Base-by-base conservation (phyloP, 1,140 invertebrate genomes). In the Prorops nasuta region DNA sequence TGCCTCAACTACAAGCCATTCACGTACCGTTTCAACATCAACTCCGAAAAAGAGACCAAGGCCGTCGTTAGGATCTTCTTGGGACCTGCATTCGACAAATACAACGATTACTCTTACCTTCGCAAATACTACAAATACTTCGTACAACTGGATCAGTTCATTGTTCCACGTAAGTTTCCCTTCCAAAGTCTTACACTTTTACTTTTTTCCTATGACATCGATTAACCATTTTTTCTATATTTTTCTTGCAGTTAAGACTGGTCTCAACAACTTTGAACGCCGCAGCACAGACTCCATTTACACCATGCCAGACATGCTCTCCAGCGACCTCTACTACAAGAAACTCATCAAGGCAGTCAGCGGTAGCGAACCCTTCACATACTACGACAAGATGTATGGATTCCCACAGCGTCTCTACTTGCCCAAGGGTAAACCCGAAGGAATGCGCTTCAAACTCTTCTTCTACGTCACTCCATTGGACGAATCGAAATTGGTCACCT, bases 1-100 rank as follows among this genome's bases (percentile, higher is more conserved):
- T 76, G 81, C 40, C 66, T 88, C 14, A 86, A 86, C 67, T 84
- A 87, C 76, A 81, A 84, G 51, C 78, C 79, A n/a, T 88, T 84
- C 77, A 79, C 75, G 45, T 80, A 85, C 51, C 77, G 70, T 15
- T 72, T 83, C 60, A 71, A 69, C 35, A 67, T 83, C 8, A 72
- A 74, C 20, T 72, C 72, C 34, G 74, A 81, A 31, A 77, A 77
- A 40, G 71, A 67, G 7, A 72, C 69, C 28, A 77, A 77, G 51
- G 79, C 73, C 20, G 64, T 78, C 10, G 60, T 79, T 8, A 65
- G 67, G 10, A 71, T 80, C 41, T 79, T 74, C 70, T 49, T 76
- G 32, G 73, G 73, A 49, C 78, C 78, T 4, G 58, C 64, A 7
- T 52, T 81, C 60, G 49, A 59, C 17, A 74, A 64, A 21, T 56